These are phyloP conservation scores for Alviniconcha strummeri DNA, from an alignment of 2,888 invertebrate species.

Conservation along the genomic window DNA sequence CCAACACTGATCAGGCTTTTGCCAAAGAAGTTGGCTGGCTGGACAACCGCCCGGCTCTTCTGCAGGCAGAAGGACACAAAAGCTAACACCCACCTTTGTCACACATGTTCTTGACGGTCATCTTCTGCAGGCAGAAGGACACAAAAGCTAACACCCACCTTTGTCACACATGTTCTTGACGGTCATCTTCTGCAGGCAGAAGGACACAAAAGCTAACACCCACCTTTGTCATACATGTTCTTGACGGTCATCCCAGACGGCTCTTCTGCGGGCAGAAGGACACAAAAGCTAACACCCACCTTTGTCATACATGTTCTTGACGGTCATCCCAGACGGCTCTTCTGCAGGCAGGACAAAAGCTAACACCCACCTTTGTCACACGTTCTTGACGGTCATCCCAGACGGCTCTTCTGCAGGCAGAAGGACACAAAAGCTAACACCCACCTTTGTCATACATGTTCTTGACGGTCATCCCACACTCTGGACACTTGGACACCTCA, in stretches of 20 bases:
- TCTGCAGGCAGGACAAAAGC: no score
- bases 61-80: neutral
- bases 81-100: conserved; percentile 20
- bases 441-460: conserved; percentile 27
- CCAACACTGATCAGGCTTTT: no score
- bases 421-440: neutral
- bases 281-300: neutral
- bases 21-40: no score
- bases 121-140: neutral
- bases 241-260: neutral
- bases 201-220: neutral
- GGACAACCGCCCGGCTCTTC: no score
- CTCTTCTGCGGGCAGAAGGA: no score
- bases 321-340: no score
- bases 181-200: neutral
- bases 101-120: conserved; percentile 24
- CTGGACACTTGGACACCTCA: neutral
- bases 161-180: conserved; percentile 26
- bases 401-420: neutral
- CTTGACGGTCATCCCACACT: conserved; percentile 12
- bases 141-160: conserved; percentile 6
- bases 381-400: no score
- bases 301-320: neutral
- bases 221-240: conserved; percentile 27
- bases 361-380: neutral